A percentile compares a stretch with the other conserved stretches of the same genome.
phyloP scores from a whole-genome alignment of 2,113 vertebrate genomes.

The Myrmecobius fasciatus region DNA sequence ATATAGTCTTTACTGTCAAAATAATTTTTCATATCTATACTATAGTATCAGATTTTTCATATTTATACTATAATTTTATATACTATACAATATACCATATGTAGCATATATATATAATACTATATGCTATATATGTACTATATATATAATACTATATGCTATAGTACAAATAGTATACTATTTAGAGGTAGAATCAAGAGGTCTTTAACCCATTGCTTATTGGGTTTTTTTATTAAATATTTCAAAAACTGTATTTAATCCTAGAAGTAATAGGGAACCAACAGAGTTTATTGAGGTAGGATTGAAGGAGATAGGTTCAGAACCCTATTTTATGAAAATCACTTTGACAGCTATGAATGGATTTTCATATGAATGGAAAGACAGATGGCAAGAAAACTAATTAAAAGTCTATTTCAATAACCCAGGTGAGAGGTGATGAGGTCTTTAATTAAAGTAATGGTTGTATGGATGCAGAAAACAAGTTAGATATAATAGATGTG shows the following conservation, averaged over 20 bases:
- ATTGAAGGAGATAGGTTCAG: not conserved
- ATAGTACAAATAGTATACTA: too few species aligned
- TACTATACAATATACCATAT: too few species aligned
- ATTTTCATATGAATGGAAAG: not conserved
- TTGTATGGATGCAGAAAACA: not conserved
- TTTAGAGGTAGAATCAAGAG: too few species aligned
- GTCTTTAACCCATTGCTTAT: too few species aligned
- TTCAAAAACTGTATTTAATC: too few species aligned
- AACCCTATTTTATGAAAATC: not conserved
- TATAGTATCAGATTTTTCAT: not conserved
- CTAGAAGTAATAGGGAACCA: too few species aligned
- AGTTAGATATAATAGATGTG: not conserved
- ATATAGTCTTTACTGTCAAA: conserved; percentile 20
- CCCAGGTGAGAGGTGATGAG: not conserved
- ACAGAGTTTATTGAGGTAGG: too few species aligned
- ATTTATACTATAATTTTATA: too few species aligned
- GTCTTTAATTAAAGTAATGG: not conserved
- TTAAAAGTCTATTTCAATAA: not conserved
- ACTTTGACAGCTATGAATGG: not conserved
- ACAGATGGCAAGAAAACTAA: not conserved
- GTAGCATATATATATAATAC: too few species aligned
- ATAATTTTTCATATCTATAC: conserved; percentile 20
- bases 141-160: too few species aligned
- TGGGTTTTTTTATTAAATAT: too few species aligned
- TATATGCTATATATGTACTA: too few species aligned